A percentile compares a stretch with the other conserved stretches of the same genome.
Evolutionary conservation across 2,888 invertebrate genomes (phyloP).

Genomic region (Drosophila ochracea): DNA sequence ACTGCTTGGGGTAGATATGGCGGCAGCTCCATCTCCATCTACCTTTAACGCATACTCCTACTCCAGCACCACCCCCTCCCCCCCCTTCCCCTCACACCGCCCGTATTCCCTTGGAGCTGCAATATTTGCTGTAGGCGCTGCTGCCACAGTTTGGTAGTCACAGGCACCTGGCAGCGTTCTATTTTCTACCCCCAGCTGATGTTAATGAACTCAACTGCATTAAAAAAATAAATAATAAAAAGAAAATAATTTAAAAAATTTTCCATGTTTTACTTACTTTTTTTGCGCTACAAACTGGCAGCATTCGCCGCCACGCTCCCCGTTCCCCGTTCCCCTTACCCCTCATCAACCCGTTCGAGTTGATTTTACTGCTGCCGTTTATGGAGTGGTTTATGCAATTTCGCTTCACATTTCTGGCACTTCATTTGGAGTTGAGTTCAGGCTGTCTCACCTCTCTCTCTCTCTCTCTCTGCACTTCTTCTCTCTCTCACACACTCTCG

Average conservation of each 20-base stretch:
- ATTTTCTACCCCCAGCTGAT: constrained; percentile 41
- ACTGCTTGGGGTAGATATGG: constrained; percentile 77
- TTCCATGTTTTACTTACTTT: constrained; percentile 44
- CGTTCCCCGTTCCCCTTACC: not conserved
- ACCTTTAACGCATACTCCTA: not conserved
- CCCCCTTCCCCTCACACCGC: not conserved
- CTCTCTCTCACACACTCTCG: not conserved
- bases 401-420: constrained; percentile 81
- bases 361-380: constrained; percentile 44
- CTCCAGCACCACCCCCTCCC: not conserved
- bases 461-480: constrained; percentile 1
- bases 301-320: not conserved
- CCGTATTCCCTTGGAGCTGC: constrained; percentile 1
- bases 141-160: constrained; percentile 65
- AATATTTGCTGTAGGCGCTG: constrained; percentile 42
- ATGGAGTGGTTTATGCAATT: constrained; percentile 77
- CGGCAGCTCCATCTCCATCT: constrained; percentile 18
- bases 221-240: constrained; percentile 39
- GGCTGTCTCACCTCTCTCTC: not conserved
- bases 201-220: constrained; percentile 76
- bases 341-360: constrained; percentile 45
- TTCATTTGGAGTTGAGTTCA: constrained; percentile 65
- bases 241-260: constrained; percentile 8
- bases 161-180: constrained; percentile 58
- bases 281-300: constrained; percentile 28